Conservation (phyloP, 2,888 invertebrate species). For the Drosophila anceps region DNA sequence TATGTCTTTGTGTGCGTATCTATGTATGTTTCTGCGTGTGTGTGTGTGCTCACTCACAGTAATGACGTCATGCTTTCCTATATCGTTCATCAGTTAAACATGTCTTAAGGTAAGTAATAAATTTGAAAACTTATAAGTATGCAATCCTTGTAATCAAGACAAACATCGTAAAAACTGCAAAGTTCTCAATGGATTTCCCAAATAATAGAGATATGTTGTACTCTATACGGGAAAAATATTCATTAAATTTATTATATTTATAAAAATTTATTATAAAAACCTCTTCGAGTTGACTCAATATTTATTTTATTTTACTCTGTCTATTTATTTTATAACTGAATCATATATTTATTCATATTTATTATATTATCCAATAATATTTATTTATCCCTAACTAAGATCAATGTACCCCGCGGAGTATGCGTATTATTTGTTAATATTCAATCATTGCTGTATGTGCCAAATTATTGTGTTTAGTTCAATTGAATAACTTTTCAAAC, state of each 20-base stretch:
- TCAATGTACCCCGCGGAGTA: conserved; percentile 4
- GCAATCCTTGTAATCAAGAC: background rate
- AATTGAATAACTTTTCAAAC: background rate
- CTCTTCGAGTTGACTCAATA: background rate
- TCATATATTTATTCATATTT: background rate
- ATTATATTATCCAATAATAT: background rate
- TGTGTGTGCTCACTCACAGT: conserved; percentile 37
- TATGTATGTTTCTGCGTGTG: conserved; percentile 3
- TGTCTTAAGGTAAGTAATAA: conserved; percentile 66
- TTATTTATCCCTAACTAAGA: background rate
- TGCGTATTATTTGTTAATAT: conserved; percentile 3
- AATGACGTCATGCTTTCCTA: conserved; percentile 53
- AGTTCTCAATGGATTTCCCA: conserved; percentile 60
- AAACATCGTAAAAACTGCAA: conserved; percentile 56
- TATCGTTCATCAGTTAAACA: conserved; percentile 42
- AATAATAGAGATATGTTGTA: background rate
- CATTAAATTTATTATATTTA: background rate
- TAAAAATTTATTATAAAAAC: background rate
- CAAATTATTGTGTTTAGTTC: background rate
- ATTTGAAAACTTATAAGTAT: background rate
- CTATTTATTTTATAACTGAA: background rate
- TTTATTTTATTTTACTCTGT: background rate
- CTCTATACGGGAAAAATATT: too few relatives aligned
- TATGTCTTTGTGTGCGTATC: conserved; percentile 5
- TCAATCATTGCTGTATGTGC: background rate